Conservation (phyloP, 2,888 invertebrate species). For the Conomelus anceps region DNA sequence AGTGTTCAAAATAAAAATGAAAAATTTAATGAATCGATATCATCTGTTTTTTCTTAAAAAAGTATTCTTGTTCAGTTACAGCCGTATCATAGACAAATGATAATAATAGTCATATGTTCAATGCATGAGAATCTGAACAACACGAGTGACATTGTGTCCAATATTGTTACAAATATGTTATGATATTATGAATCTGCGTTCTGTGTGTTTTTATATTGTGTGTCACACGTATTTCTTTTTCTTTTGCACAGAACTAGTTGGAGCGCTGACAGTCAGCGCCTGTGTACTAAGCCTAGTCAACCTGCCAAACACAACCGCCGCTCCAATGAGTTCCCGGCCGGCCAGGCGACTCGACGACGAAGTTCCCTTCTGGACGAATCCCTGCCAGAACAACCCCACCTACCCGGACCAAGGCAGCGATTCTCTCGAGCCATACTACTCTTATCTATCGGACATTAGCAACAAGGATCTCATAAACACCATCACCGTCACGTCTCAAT, state of each 20-base stretch:
- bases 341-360: slow-evolving; percentile 8
- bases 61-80: neutral
- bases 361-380: slow-evolving; percentile 48
- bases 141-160: neutral
- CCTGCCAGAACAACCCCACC: slow-evolving; percentile 41
- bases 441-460: neutral
- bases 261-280: slow-evolving; percentile 42
- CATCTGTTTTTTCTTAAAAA: too few relatives aligned
- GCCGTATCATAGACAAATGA: neutral
- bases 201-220: neutral
- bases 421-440: slow-evolving; percentile 39
- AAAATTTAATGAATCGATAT: too few relatives aligned
- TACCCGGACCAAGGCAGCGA: slow-evolving; percentile 41
- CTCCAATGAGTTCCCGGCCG: slow-evolving; percentile 36
- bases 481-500: slow-evolving; percentile 44
- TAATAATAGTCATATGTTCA: neutral
- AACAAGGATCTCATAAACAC: slow-evolving; percentile 38
- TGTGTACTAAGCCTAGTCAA: slow-evolving; percentile 42
- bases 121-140: neutral
- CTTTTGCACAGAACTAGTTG: slow-evolving; percentile 44
- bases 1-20: too few relatives aligned
- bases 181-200: neutral
- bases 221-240: slow-evolving; percentile 17
- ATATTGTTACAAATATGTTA: neutral
- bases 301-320: slow-evolving; percentile 40